Evolutionary conservation across 2,113 vertebrate species (phyloP).

Genomic region (Neotoma lepida): DNA sequence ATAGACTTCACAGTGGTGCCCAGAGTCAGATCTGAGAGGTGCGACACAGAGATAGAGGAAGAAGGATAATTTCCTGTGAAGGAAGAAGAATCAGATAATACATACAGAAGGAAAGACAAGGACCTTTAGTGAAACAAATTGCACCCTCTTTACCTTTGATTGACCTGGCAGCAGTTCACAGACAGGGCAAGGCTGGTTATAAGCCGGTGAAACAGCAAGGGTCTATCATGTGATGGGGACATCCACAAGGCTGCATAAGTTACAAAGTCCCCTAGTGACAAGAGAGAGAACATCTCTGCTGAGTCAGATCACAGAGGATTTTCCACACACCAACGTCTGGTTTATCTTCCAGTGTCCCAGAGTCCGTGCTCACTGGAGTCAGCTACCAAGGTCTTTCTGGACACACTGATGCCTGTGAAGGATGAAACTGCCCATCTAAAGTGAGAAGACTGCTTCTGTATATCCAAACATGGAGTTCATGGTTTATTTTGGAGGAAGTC

Average conservation of each 20-base stretch:
- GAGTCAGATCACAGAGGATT: conserved; percentile 27
- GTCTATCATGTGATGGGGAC: too few relatives aligned
- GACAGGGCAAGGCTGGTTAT: not conserved
- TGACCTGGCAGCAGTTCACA: not conserved
- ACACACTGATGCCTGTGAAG: not conserved
- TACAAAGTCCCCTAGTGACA: not conserved
- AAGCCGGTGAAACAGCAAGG: not conserved
- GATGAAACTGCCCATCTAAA: not conserved
- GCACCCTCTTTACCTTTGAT: not conserved
- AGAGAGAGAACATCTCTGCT: not conserved
- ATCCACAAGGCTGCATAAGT: not conserved
- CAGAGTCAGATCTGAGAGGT: not conserved
- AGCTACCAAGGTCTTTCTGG: not conserved
- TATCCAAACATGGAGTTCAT: not conserved
- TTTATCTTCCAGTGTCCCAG: not conserved
- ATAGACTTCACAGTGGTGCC: not conserved
- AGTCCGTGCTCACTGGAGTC: not conserved
- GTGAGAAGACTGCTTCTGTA: not conserved
- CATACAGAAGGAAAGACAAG: not conserved
- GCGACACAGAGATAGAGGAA: not conserved
- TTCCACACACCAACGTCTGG: not conserved
- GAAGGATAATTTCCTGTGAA: not conserved
- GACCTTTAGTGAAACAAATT: not conserved
- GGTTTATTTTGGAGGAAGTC: not conserved
- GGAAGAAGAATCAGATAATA: not conserved